These are phyloP conservation scores for Heliconius charithonia DNA, from an alignment of 2,888 invertebrate genomes.

Conservation along the genomic window DNA sequence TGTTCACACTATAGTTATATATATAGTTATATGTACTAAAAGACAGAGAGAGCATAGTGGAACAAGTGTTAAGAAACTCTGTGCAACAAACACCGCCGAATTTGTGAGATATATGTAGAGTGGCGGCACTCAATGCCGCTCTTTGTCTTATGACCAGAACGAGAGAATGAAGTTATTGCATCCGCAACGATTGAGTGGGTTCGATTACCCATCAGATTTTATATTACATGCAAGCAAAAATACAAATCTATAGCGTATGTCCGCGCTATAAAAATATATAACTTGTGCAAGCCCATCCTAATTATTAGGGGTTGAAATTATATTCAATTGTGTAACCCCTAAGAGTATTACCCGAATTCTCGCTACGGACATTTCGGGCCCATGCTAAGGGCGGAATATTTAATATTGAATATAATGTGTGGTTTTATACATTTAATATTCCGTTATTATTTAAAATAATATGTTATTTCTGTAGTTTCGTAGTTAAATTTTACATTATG, in stretches of 20 bases:
- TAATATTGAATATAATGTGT: conserved; percentile 34
- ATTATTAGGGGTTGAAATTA: conserved; percentile 32
- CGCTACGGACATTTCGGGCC: conserved; percentile 35
- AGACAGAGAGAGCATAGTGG: no score
- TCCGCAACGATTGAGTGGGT: no score
- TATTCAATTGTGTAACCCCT: conserved; percentile 36
- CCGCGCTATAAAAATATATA: conserved; percentile 6
- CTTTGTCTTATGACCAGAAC: no score
- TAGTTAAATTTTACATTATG: not conserved
- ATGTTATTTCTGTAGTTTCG: conserved; percentile 13
- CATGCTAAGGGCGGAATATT: conserved; percentile 34
- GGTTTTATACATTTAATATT: conserved; percentile 33
- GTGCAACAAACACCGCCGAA: no score
- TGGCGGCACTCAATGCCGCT: no score
- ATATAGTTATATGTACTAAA: no score
- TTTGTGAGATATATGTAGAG: no score
- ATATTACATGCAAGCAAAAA: not conserved
- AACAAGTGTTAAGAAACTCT: no score
- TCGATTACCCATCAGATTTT: no score
- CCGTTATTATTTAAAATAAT: conserved; percentile 10
- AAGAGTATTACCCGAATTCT: conserved; percentile 39
- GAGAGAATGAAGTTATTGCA: no score
- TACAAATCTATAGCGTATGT: not conserved
- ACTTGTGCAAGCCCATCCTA: not conserved
- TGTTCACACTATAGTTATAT: not conserved